Evolutionary conservation across 2,113 vertebrate species (phyloP).

Genomic region (Climacteris rufus): DNA sequence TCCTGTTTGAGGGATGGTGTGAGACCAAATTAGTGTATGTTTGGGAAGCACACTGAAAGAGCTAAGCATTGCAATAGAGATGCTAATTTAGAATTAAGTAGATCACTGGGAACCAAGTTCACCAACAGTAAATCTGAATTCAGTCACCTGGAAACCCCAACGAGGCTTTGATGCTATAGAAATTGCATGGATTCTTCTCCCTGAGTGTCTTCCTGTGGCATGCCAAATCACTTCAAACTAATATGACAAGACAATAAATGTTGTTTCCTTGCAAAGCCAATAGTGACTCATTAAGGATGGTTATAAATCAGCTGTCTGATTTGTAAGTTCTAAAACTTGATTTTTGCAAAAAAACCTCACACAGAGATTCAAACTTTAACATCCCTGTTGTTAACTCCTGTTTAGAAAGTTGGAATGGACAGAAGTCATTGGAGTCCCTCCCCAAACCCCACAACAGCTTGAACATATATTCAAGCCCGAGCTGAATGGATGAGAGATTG

Average conservation of each 20-base stretch:
- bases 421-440: background rate
- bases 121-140: constrained; percentile 33
- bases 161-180: constrained; percentile 20
- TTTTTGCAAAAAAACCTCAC: background rate
- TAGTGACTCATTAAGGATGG: background rate
- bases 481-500: constrained; percentile 25
- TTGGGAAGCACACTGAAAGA: constrained; percentile 3
- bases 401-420: background rate
- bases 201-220: background rate
- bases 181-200: constrained; percentile 11
- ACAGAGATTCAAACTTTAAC: background rate
- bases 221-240: background rate
- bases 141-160: constrained; percentile 17
- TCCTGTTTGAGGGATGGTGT: constrained; percentile 22
- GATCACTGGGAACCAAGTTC: constrained; percentile 51
- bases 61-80: constrained; percentile 35
- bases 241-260: background rate
- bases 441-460: background rate
- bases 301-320: background rate
- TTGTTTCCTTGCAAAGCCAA: background rate
- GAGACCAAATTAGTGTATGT: constrained; percentile 37
- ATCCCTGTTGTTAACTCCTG: background rate
- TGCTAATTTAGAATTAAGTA: constrained; percentile 52
- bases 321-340: background rate
- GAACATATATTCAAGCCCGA: background rate